These are phyloP conservation scores for Brachionus calyciflorus DNA, from an alignment of 1,140 invertebrate genomes.

Conservation along the genomic window DNA sequence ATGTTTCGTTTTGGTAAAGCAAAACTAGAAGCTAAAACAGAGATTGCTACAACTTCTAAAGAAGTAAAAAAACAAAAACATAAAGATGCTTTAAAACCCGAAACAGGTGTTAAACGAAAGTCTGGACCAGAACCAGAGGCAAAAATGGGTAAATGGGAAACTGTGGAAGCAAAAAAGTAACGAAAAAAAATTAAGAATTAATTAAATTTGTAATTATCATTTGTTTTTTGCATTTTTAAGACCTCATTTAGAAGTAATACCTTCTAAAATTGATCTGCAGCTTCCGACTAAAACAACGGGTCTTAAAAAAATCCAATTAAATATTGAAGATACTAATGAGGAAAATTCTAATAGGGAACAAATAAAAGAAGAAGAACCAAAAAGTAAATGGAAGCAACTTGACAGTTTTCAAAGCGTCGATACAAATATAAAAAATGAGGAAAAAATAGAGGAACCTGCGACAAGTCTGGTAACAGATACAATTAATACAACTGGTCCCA, in stretches of 20 bases:
- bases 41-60: background rate
- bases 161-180: background rate
- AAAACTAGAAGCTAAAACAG: background rate
- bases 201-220: background rate
- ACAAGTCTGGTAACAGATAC: too few relatives aligned
- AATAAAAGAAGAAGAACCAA: background rate
- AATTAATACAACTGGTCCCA: too few relatives aligned
- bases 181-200: background rate
- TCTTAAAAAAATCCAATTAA: background rate
- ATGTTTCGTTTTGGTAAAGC: background rate
- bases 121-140: background rate
- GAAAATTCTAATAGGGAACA: background rate
- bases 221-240: background rate
- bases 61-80: background rate
- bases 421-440: too few relatives aligned
- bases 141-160: slow-evolving; percentile 28
- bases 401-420: too few relatives aligned
- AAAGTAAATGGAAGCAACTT: background rate
- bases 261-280: background rate
- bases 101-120: background rate
- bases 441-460: too few relatives aligned
- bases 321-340: background rate
- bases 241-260: background rate
- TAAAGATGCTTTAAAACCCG: background rate
- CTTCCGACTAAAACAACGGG: background rate